Evolutionary conservation across 2,113 vertebrate genomes (phyloP).

Genomic region (Brienomyrus brachyistius): DNA sequence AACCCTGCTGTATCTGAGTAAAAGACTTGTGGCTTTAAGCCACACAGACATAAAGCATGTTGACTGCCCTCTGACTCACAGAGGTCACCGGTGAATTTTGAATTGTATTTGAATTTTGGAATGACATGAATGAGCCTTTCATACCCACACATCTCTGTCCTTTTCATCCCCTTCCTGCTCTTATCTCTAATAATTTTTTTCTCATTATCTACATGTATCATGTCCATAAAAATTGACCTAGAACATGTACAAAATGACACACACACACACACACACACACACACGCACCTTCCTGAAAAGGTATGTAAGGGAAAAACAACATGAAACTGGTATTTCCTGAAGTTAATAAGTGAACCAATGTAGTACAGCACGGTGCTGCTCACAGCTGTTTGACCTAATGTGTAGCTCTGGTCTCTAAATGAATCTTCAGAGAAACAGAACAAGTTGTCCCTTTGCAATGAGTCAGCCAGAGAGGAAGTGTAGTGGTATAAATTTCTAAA

Average conservation of each 20-base stretch:
- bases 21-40: not conserved
- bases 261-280: not conserved
- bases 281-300: not conserved
- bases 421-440: not conserved
- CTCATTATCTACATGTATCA: not conserved
- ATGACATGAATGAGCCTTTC: not conserved
- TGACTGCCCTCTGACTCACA: not conserved
- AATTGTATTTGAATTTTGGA: not conserved
- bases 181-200: not conserved
- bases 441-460: not conserved
- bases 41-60: not conserved
- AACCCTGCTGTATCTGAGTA: not conserved
- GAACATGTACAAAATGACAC: not conserved
- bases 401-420: not conserved
- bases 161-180: not conserved
- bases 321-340: not conserved
- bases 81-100: not conserved
- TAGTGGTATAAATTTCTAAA: not conserved
- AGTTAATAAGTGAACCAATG: not conserved
- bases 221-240: not conserved
- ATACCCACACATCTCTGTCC: not conserved
- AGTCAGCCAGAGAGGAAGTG: slow-evolving; percentile 10
- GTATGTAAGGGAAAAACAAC: not conserved
- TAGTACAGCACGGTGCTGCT: not conserved
- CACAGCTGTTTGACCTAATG: not conserved